Conservation (phyloP, 2,113 vertebrate species). For the Chaetodon trifascialis region DNA sequence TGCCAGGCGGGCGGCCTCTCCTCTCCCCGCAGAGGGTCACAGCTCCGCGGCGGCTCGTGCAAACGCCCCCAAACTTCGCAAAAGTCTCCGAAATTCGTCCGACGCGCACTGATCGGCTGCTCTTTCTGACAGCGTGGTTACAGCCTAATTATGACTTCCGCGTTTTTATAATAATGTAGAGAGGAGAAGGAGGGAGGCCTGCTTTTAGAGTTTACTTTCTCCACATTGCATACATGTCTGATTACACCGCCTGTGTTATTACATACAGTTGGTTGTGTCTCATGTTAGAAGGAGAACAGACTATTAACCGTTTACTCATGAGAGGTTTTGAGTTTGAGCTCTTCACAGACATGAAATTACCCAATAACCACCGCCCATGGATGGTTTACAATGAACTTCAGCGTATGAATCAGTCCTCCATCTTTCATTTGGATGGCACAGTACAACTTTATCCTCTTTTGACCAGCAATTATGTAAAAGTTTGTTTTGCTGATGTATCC, state of each 20-base stretch:
- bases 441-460: neutral
- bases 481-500: neutral
- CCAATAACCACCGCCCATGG: conserved; percentile 26
- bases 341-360: neutral
- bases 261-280: neutral
- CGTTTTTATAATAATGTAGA: conserved; percentile 61
- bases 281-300: neutral
- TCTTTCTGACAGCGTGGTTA: conserved; percentile 62
- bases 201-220: neutral
- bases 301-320: neutral
- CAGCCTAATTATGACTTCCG: conserved; percentile 74
- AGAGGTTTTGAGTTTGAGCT: neutral
- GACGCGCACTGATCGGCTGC: neutral
- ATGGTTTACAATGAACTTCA: neutral
- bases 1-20: conserved; percentile 1
- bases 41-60: neutral
- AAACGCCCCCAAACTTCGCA: neutral
- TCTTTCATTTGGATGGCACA: neutral
- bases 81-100: neutral
- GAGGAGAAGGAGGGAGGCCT: conserved; percentile 12
- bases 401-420: neutral
- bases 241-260: neutral
- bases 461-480: neutral
- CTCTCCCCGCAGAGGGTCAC: neutral
- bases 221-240: neutral